phyloP scores from a whole-genome alignment of 2,888 invertebrate species.

The Cerastis leucographa region DNA sequence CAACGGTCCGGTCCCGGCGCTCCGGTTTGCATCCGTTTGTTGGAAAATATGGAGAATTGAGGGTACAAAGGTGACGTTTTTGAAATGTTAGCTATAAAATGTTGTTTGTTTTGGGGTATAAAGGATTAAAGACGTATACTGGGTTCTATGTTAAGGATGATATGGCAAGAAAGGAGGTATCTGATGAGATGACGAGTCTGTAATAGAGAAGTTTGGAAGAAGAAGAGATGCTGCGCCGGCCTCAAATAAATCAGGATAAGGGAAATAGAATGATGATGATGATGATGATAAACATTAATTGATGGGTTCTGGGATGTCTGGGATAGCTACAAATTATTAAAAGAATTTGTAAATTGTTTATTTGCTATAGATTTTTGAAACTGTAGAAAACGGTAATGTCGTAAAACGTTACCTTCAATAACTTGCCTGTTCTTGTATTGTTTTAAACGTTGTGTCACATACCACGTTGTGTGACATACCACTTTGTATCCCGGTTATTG shows the following conservation, averaged over 20 bases:
- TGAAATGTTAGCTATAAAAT: not conserved
- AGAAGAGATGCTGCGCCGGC: too few species aligned
- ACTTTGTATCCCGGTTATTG: too few species aligned
- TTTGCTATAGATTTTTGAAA: not conserved
- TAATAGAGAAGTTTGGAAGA: too few species aligned
- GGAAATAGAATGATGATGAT: too few species aligned
- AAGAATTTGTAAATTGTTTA: not conserved
- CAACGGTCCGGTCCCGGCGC: conserved; percentile 40
- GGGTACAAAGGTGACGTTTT: conserved; percentile 8
- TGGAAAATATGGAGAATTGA: conserved; percentile 44
- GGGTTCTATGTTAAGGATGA: not conserved
- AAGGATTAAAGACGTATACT: not conserved
- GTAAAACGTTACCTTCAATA: not conserved
- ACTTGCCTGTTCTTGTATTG: not conserved
- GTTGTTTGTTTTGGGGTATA: conserved; percentile 4
- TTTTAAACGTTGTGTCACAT: not conserved
- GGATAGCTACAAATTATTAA: not conserved
- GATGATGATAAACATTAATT: too few species aligned
- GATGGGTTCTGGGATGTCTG: too few species aligned
- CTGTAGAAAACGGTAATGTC: not conserved
- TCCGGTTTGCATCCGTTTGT: conserved; percentile 41
- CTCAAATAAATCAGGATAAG: too few species aligned
- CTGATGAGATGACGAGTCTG: too few species aligned
- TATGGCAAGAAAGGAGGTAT: too few species aligned
- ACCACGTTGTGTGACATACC: too few species aligned